Base-by-base conservation (phyloP, 2,797 vertebrate species). In the Myotis pilosus region DNA sequence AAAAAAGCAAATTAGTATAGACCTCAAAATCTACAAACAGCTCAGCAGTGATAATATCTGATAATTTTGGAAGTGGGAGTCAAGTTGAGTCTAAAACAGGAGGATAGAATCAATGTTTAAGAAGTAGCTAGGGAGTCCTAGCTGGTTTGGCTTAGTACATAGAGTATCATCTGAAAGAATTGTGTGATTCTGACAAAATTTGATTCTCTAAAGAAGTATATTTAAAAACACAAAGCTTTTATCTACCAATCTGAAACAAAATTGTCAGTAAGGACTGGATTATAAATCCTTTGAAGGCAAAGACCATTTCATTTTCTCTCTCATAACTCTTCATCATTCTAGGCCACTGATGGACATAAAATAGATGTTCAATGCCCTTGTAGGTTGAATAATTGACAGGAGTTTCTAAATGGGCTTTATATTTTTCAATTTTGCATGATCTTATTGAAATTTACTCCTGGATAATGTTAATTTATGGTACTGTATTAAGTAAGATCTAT, bases 201-300 rank as follows among this genome's bases (percentile, higher is more conserved):
- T 84, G 44, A 17, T 38, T 83, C 57, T 69, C 8, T 83, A 55
- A 87, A 60, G 12, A 75, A 64, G 11, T 11, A 3, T 69, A 85
- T 86, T 53, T 76, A 79, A 44, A 81, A 44, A 44, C 4, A 74
- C 5, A 72, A 91, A 78, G 30, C 30, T 79, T 91, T n/a, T 51
- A 72, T 55, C 60, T 57, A 30, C 22, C 72, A 91, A 16, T n/a
- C 4, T 89, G 51, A 86, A 92, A 62, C 30, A 49, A 87, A 91
- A 74, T 30, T 30, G n/a, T 92, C 85, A 64, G 30, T 51, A 80
- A 85, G 15, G 85, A n/a, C 49, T 84, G 91, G 41, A 60, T 84
- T 74, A 68, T 38, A 94, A 86, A 64, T 83, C 44, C n/a, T 79
- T 47, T 87, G 23, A 89, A 25, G 19, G 47, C 49, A 91, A 91